phyloP scores from a whole-genome alignment of 2,113 vertebrate genomes.

The Silurus glanis region DNA sequence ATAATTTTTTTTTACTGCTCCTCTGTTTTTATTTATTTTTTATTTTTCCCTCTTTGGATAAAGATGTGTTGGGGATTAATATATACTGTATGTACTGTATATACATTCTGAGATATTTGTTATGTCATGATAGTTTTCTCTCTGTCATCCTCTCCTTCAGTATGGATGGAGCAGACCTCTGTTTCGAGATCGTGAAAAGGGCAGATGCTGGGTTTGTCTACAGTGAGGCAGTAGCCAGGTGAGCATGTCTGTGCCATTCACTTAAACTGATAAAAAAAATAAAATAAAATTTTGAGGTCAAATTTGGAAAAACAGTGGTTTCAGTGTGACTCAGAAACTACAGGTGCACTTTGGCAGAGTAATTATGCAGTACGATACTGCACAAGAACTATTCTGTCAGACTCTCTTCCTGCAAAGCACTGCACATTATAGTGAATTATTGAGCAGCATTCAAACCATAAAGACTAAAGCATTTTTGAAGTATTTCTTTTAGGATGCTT shows the following conservation, averaged over 20 bases:
- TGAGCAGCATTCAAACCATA: not conserved
- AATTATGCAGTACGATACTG: not conserved
- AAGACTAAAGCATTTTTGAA: not conserved
- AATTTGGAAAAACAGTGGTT: not conserved
- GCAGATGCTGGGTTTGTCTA: slow-evolving; percentile 92
- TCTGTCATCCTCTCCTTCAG: slow-evolving; percentile 60
- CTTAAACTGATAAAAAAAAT: not conserved
- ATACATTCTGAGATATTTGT: not conserved
- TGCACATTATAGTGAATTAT: not conserved
- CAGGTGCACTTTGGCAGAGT: not conserved
- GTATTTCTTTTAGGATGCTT: not conserved
- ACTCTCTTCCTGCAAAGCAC: slow-evolving; percentile 1
- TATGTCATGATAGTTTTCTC: not conserved
- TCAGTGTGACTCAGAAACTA: not conserved
- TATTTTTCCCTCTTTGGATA: not conserved
- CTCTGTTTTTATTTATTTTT: not conserved
- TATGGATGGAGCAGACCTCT: slow-evolving; percentile 92
- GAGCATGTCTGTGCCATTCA: slow-evolving; percentile 49
- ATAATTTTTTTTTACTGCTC: not conserved
- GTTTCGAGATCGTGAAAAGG: slow-evolving; percentile 91
- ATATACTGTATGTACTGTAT: not conserved
- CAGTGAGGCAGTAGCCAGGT: slow-evolving; percentile 93
- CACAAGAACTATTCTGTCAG: slow-evolving; percentile 8
- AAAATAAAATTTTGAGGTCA: not conserved
- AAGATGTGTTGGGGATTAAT: not conserved